These are phyloP conservation scores for Origma solitaria DNA, from an alignment of 2,113 vertebrate genomes.

Conservation along the genomic window DNA sequence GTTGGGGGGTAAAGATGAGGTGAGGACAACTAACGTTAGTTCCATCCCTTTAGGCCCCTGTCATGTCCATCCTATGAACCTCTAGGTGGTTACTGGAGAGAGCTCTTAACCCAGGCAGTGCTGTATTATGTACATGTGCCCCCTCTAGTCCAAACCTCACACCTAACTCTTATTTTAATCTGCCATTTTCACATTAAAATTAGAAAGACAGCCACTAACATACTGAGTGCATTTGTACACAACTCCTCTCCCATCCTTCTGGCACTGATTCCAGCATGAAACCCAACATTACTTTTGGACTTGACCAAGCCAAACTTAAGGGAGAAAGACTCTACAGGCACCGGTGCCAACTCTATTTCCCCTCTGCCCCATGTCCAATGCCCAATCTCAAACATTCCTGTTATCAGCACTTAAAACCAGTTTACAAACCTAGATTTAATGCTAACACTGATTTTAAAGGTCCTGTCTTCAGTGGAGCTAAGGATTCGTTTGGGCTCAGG, in stretches of 20 bases:
- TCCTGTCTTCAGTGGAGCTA: not conserved
- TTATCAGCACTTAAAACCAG: not conserved
- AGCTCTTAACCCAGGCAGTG: not conserved
- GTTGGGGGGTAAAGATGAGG: not conserved
- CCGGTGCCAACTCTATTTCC: not conserved
- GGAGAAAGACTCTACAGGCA: not conserved
- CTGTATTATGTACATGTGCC: not conserved
- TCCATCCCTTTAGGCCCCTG: not conserved
- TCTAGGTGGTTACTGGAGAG: not conserved
- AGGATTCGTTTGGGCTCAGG: not conserved
- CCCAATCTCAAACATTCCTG: not conserved
- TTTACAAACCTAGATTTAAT: not conserved
- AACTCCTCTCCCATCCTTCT: not conserved
- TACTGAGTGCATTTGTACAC: not conserved
- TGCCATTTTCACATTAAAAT: not conserved
- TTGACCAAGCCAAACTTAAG: not conserved
- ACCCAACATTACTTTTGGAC: not conserved
- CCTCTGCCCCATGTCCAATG: not conserved
- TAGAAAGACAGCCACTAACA: not conserved
- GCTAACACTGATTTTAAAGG: not conserved
- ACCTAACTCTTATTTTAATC: not conserved
- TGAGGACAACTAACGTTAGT: not conserved
- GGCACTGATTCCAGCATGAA: not conserved
- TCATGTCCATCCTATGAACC: not conserved
- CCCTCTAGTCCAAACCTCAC: not conserved